Percentiles rank a stretch among this genome's conserved stretches.
phyloP scores from a whole-genome alignment of 2,113 vertebrate genomes.

The Pleuronectes platessa region DNA sequence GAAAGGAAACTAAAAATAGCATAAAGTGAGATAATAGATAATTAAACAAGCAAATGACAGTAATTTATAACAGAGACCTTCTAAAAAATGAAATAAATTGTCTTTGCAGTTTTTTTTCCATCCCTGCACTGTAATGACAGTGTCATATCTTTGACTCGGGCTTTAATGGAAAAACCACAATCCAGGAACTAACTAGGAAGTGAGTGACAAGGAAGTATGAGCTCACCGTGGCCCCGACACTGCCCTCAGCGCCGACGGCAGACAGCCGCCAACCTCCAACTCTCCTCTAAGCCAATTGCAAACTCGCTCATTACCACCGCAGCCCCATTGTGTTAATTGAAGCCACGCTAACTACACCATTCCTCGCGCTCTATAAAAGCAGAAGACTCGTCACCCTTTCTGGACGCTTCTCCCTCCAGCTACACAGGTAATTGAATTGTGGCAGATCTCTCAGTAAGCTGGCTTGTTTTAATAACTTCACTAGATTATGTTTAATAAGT shows the following conservation, averaged over 20 bases:
- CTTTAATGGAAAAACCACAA: constrained; percentile 71
- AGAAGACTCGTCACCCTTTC: constrained; percentile 74
- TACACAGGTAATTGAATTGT: constrained; percentile 87
- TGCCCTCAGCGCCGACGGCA: constrained; percentile 68
- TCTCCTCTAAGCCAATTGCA: constrained; percentile 72
- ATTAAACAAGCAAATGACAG: constrained; percentile 69
- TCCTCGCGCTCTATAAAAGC: constrained; percentile 76
- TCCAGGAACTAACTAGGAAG: constrained; percentile 61
- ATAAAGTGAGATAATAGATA: constrained; percentile 63
- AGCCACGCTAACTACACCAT: constrained; percentile 78
- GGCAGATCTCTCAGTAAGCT: constrained; percentile 81
- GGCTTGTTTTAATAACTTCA: constrained; percentile 88
- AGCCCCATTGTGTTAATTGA: constrained; percentile 84
- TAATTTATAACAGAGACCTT: constrained; percentile 63
- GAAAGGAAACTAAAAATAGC: constrained; percentile 65
- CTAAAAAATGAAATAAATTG: constrained; percentile 71
- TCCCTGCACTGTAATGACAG: constrained; percentile 62
- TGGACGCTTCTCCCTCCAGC: constrained; percentile 78
- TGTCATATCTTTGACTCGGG: constrained; percentile 68
- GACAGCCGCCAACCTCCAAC: constrained; percentile 70
- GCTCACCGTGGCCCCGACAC: constrained; percentile 63
- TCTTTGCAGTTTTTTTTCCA: constrained; percentile 48
- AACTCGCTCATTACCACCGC: constrained; percentile 76
- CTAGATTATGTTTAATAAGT: constrained; percentile 86
- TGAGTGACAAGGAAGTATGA: constrained; percentile 75